phyloP scores from a whole-genome alignment of 2,888 invertebrate species.

The Eupithecia dodoneata region DNA sequence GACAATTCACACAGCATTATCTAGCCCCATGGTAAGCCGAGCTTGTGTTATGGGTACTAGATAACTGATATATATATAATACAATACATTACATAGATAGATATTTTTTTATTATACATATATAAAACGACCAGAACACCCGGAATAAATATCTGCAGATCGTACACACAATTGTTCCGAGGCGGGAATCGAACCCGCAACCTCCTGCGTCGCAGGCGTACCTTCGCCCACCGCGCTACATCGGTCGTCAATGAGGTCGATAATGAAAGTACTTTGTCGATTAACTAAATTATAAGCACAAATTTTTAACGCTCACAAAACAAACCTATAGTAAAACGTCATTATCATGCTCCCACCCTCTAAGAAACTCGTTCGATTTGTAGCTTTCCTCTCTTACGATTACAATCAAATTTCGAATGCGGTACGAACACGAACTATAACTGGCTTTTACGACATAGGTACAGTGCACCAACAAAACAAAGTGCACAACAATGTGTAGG shows the following conservation, averaged over 20 bases:
- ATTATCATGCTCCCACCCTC: neutral
- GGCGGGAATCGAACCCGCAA: too few species aligned
- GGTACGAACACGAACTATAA: neutral
- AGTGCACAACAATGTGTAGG: too few species aligned
- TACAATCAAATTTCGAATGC: neutral
- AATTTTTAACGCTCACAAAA: neutral
- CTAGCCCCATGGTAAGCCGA: too few species aligned
- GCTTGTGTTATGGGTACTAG: too few species aligned
- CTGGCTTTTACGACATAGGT: conserved; percentile 5
- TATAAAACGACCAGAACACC: neutral
- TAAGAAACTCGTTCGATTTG: neutral
- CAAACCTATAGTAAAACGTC: neutral
- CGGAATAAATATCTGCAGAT: too few species aligned
- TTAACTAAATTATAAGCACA: neutral
- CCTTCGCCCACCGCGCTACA: neutral
- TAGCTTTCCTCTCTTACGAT: neutral
- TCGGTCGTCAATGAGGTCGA: neutral
- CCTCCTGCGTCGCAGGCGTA: neutral
- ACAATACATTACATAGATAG: too few species aligned
- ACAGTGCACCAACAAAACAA: too few species aligned
- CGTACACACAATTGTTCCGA: too few species aligned
- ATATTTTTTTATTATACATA: neutral
- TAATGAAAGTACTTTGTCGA: neutral
- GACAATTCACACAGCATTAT: too few species aligned
- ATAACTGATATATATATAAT: too few species aligned